Conservation (phyloP, 2,113 vertebrate species). For the Toxostoma redivivum region DNA sequence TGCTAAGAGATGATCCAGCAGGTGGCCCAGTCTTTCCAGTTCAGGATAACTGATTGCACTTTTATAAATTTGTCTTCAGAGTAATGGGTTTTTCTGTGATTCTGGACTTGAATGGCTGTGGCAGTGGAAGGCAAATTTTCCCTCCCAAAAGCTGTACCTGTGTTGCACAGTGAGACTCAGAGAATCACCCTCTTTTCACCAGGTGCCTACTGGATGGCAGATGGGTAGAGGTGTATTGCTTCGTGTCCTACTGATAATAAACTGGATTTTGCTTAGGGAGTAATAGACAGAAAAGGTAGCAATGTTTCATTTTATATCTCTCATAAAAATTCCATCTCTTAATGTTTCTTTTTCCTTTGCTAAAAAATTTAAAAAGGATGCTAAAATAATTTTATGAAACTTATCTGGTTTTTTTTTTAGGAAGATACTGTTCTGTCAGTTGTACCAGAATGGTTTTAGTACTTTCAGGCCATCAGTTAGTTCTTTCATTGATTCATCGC, state of each 20-base stretch:
- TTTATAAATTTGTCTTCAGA: not conserved
- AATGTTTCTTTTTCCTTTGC: not conserved
- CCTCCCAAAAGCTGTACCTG: not conserved
- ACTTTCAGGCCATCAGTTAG: not conserved
- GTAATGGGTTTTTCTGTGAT: not conserved
- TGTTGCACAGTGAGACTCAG: not conserved
- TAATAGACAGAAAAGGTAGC: not conserved
- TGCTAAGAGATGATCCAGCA: not conserved
- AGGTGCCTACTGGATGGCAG: not conserved
- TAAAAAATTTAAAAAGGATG: not conserved
- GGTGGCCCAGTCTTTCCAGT: not conserved
- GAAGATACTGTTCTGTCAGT: not conserved
- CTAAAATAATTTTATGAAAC: not conserved
- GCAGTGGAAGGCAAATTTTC: not conserved
- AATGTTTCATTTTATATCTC: not conserved
- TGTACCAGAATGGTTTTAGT: not conserved
- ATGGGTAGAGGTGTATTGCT: not conserved
- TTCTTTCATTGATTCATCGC: not conserved
- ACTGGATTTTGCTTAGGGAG: not conserved
- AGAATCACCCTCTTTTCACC: not conserved
- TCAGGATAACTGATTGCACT: fast-evolving
- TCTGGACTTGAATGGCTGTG: not conserved
- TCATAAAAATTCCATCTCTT: not conserved
- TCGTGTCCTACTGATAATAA: not conserved
- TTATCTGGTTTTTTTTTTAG: not conserved